These are phyloP conservation scores for Peribatodes rhomboidaria DNA, from an alignment of 2,888 invertebrate species.

Conservation along the genomic window DNA sequence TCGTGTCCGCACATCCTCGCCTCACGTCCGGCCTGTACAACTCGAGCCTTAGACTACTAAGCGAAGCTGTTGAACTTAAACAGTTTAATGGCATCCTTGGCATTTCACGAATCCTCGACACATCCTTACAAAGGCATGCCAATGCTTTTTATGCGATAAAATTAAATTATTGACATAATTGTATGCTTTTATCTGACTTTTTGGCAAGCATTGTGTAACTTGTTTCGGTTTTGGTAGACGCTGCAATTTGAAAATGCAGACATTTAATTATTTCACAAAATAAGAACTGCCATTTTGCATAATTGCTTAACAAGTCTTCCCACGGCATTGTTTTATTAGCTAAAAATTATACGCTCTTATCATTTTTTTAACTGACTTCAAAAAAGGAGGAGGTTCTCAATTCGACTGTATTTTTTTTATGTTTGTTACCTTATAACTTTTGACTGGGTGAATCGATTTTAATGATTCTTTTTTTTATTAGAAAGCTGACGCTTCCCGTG, in stretches of 20 bases:
- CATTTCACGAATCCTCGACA: slow-evolving; percentile 16
- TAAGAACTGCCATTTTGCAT: background rate
- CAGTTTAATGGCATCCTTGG: slow-evolving; percentile 11
- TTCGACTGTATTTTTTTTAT: no score
- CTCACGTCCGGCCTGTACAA: no score
- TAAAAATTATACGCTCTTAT: background rate
- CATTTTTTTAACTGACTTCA: background rate
- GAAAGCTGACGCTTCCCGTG: no score
- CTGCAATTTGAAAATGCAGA: background rate
- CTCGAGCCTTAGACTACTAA: no score
- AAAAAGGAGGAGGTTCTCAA: no score
- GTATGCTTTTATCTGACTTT: background rate
- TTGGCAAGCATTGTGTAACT: background rate
- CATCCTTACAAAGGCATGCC: background rate
- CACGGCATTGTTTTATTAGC: background rate
- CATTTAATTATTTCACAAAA: background rate
- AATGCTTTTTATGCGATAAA: background rate
- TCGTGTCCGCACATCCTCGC: no score
- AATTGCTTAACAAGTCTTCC: background rate
- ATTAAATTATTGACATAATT: background rate
- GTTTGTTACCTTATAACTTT: no score
- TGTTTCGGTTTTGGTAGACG: background rate
- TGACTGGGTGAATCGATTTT: no score
- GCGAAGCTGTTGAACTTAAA: no score
- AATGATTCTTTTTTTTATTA: no score